Percentiles rank a stretch among this genome's conserved stretches.
Evolutionary conservation across 2,797 vertebrate genomes (phyloP).

Genomic region (Danio kyathit): DNA sequence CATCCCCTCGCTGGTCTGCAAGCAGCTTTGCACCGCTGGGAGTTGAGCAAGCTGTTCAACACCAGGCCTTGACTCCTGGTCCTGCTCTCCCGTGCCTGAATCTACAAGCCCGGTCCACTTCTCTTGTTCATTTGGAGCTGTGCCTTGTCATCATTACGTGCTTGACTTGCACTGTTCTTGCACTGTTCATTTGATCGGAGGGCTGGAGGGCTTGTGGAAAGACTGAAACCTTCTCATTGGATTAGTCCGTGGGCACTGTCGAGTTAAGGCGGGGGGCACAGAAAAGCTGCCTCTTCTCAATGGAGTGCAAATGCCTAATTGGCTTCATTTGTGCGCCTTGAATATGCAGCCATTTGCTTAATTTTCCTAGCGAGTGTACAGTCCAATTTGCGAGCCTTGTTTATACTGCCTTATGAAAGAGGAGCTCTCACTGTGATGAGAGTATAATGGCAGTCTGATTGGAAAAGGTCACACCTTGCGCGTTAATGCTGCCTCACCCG

Average conservation of each 20-base stretch:
- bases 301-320: constrained; percentile 56
- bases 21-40: constrained; percentile 27
- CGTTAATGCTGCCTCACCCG: constrained; percentile 40
- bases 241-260: constrained; percentile 4
- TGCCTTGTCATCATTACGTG: constrained; percentile 35
- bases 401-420: constrained; percentile 31
- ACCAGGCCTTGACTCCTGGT: not conserved
- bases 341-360: constrained; percentile 43
- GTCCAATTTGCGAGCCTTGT: constrained; percentile 59
- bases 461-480: constrained; percentile 56
- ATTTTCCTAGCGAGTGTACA: constrained; percentile 47
- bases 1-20: constrained; percentile 10
- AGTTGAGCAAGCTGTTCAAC: constrained; percentile 31
- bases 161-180: constrained; percentile 34
- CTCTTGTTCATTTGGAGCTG: constrained; percentile 6
- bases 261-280: constrained; percentile 8
- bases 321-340: constrained; percentile 53
- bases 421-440: constrained; percentile 39
- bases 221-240: constrained; percentile 3
- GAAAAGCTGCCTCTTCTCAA: constrained; percentile 11
- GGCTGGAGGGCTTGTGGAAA: constrained; percentile 9
- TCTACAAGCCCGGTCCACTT: not conserved
- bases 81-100: constrained; percentile 1
- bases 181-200: constrained; percentile 14
- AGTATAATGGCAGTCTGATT: constrained; percentile 44